Evolutionary conservation across 2,888 invertebrate genomes (phyloP).

Genomic region (Perizoma flavofasciatum): DNA sequence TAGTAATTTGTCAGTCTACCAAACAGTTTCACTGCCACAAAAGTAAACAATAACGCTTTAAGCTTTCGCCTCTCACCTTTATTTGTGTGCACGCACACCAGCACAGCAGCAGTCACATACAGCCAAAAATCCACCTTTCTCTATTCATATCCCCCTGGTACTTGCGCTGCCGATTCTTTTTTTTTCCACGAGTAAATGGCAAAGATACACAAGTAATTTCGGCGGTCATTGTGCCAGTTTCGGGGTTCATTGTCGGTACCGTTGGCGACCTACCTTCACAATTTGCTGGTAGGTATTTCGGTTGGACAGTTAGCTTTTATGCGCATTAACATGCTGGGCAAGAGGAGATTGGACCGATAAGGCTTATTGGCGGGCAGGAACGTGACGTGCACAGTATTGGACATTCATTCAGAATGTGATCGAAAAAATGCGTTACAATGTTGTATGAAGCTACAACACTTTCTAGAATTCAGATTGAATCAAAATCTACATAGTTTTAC

Average conservation of each 20-base stretch:
- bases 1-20: constrained; percentile 50
- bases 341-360: constrained; percentile 68
- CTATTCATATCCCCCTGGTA: constrained; percentile 76
- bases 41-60: constrained; percentile 49
- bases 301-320: constrained; percentile 79
- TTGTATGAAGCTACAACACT: too few relatives aligned
- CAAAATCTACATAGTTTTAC: too few relatives aligned
- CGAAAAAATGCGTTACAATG: constrained; percentile 5
- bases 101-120: constrained; percentile 31
- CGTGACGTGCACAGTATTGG: constrained; percentile 26
- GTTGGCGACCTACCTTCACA: constrained; percentile 81
- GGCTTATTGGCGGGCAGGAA: constrained; percentile 45
- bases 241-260: constrained; percentile 72
- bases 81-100: constrained; percentile 41
- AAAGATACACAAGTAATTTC: constrained; percentile 44
- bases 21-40: constrained; percentile 49
- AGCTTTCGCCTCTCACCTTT: constrained; percentile 63
- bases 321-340: constrained; percentile 71
- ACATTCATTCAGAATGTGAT: constrained; percentile 10
- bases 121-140: constrained; percentile 66
- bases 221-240: constrained; percentile 71
- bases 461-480: too few relatives aligned
- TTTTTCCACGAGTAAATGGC: constrained; percentile 69
- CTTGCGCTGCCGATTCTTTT: constrained; percentile 58
- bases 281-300: constrained; percentile 71